phyloP scores from a whole-genome alignment of 2,797 vertebrate genomes.

The Oreortyx pictus region DNA sequence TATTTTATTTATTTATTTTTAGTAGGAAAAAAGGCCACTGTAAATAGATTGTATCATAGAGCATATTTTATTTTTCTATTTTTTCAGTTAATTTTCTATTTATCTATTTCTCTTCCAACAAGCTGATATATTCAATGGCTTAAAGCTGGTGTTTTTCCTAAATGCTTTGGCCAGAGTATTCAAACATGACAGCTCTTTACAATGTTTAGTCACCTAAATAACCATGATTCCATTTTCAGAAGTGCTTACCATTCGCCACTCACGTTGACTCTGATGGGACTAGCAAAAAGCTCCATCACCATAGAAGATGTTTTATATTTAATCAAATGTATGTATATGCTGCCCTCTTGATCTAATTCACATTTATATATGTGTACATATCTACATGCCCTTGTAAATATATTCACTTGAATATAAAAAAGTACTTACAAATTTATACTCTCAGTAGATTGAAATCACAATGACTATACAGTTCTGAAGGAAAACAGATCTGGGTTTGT shows the following conservation, averaged over 20 bases:
- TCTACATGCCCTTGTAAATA: background rate
- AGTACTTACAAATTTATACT: background rate
- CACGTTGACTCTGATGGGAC: background rate
- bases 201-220: background rate
- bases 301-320: background rate
- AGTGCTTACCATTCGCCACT: background rate
- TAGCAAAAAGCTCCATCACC: background rate
- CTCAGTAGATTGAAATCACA: background rate
- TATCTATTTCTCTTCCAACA: background rate
- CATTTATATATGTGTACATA: background rate
- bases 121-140: background rate
- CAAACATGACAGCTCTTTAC: background rate
- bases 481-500: background rate
- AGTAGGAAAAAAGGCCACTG: background rate
- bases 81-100: background rate
- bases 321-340: background rate
- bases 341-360: background rate
- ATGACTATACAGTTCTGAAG: background rate
- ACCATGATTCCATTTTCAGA: background rate
- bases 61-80: background rate
- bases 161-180: background rate
- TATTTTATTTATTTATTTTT: background rate
- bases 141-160: background rate
- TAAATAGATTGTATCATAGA: background rate
- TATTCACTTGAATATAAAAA: background rate